These are phyloP conservation scores for Galerucella pusilla DNA, from an alignment of 2,888 invertebrate species.

Conservation along the genomic window DNA sequence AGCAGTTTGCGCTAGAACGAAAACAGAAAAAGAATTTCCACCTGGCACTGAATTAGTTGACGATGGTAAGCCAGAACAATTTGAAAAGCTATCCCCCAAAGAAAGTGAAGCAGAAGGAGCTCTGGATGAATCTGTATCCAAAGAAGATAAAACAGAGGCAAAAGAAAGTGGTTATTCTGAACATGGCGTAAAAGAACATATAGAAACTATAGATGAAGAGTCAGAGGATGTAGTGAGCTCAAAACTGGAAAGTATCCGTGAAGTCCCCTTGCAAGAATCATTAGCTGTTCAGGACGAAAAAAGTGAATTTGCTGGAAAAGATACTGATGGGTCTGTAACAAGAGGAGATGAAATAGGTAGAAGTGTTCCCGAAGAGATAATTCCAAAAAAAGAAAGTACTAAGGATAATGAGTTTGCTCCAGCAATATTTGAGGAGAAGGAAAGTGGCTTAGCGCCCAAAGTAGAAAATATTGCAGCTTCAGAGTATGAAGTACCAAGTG, in stretches of 20 bases:
- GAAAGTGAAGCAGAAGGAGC: not conserved
- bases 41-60: not conserved
- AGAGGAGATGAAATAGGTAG: not conserved
- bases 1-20: not conserved
- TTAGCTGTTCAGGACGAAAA: not conserved
- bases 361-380: not conserved
- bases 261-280: too few relatives aligned
- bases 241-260: too few relatives aligned
- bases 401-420: not conserved
- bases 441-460: not conserved
- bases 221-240: not conserved
- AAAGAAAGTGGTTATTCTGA: slow-evolving; percentile 3
- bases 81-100: not conserved
- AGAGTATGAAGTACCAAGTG: not conserved
- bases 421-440: not conserved
- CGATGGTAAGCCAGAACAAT: not conserved
- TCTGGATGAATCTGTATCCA: not conserved
- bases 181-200: not conserved
- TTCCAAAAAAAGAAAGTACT: not conserved
- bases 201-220: not conserved
- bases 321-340: not conserved
- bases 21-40: not conserved
- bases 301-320: not conserved
- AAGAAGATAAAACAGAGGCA: not conserved
- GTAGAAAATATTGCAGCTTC: not conserved